A percentile compares a stretch with the other conserved stretches of the same genome.
These are phyloP conservation scores for Vombatus ursinus DNA, from an alignment of 2,113 vertebrate species.

Conservation along the genomic window DNA sequence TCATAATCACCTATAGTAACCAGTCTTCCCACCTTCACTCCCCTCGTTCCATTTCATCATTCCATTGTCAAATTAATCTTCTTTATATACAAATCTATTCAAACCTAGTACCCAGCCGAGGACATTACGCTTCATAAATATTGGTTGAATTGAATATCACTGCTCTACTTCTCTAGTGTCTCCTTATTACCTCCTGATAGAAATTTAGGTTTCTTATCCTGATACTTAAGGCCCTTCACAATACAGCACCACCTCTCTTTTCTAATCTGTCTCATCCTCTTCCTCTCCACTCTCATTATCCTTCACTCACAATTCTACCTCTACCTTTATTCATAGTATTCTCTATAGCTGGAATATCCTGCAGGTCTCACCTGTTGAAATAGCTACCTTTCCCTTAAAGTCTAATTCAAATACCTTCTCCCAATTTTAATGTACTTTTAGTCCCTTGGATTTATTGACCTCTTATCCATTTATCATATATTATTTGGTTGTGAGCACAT, in stretches of 20 bases:
- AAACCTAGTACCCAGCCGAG: not conserved
- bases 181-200: not conserved
- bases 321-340: not conserved
- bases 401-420: not conserved
- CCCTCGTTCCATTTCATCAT: not conserved
- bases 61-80: not conserved
- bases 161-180: not conserved
- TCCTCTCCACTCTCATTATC: not conserved
- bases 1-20: not conserved
- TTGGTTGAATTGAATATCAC: not conserved
- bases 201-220: not conserved
- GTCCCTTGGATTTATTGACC: not conserved
- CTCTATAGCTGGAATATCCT: not conserved
- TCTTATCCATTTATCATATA: not conserved
- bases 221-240: not conserved
- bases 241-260: not conserved
- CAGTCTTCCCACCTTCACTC: not conserved
- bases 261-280: not conserved
- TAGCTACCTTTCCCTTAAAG: not conserved
- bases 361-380: not conserved
- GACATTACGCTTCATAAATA: not conserved
- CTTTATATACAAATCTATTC: not conserved
- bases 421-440: not conserved
- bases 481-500: not conserved
- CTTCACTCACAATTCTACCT: not conserved